Percentiles rank a stretch among this genome's conserved stretches.
Evolutionary conservation across 2,113 vertebrate genomes (phyloP).

Genomic region (Phrynosoma platyrhinos): DNA sequence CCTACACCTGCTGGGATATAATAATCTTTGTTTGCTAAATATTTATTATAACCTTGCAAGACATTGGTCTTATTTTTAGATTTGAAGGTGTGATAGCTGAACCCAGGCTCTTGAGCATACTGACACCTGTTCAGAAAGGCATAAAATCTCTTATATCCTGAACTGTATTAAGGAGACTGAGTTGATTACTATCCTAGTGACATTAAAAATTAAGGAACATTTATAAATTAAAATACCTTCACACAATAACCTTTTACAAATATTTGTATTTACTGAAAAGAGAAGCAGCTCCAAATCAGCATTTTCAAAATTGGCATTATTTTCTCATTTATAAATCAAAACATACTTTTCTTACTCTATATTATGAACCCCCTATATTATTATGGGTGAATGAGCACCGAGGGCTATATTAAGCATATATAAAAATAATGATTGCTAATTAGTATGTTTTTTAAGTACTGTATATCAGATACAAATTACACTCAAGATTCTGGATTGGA

Average conservation of each 20-base stretch:
- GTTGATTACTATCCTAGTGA: slow-evolving; percentile 9
- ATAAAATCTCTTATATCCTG: slow-evolving; percentile 54
- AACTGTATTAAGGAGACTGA: slow-evolving; percentile 55
- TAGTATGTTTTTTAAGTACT: neutral
- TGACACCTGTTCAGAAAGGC: slow-evolving; percentile 59
- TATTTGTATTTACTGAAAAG: neutral
- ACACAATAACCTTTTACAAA: slow-evolving; percentile 3
- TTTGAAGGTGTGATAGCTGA: slow-evolving; percentile 34
- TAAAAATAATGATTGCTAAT: neutral
- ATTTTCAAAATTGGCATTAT: neutral
- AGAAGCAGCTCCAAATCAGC: slow-evolving; percentile 13
- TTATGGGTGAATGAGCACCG: neutral
- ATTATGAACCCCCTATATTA: neutral
- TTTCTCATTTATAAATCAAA: neutral
- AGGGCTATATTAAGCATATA: neutral
- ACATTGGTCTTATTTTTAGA: slow-evolving; percentile 46
- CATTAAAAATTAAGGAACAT: slow-evolving; percentile 32
- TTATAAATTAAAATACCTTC: slow-evolving; percentile 59
- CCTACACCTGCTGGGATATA: slow-evolving; percentile 42
- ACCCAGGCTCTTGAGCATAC: slow-evolving; percentile 32
- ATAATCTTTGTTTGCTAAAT: slow-evolving; percentile 44
- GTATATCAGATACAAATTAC: neutral
- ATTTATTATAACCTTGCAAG: slow-evolving; percentile 45
- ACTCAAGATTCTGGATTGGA: too few species aligned
- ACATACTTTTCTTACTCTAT: neutral